Evolutionary conservation across 2,888 invertebrate genomes (phyloP).

Genomic region (Cryptus armator): DNA sequence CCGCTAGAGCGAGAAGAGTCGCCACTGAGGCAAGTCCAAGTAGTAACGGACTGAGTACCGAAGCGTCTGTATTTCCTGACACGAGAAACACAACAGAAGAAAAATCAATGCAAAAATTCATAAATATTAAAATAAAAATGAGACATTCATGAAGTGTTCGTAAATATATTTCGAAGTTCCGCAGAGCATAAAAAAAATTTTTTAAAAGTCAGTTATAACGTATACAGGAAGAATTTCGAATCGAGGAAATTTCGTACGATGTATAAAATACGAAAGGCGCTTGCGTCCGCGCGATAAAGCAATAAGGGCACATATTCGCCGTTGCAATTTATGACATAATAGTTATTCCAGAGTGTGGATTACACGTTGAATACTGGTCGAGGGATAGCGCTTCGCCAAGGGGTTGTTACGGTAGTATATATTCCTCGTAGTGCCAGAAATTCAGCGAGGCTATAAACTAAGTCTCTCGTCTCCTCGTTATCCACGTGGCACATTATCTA

Average conservation of each 20-base stretch:
- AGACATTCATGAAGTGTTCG: too few species aligned
- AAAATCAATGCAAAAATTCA: background rate
- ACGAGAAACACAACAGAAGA: conserved; percentile 34
- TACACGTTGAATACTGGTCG: background rate
- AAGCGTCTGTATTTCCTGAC: conserved; percentile 79
- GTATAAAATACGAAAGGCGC: conserved; percentile 1
- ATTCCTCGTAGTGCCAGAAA: conserved; percentile 45
- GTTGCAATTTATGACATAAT: conserved; percentile 44
- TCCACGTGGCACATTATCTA: conserved; percentile 60
- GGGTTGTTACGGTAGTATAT: conserved; percentile 17
- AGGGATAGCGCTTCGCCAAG: background rate
- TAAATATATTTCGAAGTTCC: too few species aligned
- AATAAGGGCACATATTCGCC: conserved; percentile 38
- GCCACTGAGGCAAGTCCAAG: conserved; percentile 92
- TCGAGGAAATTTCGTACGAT: background rate
- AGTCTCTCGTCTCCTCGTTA: conserved; percentile 64
- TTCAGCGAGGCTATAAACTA: conserved; percentile 49
- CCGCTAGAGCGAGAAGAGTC: conserved; percentile 91
- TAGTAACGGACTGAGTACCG: conserved; percentile 89
- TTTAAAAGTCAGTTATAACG: too few species aligned
- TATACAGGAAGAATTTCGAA: too few species aligned
- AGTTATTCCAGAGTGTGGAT: conserved; percentile 2
- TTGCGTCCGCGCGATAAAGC: conserved; percentile 24
- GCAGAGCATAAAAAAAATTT: too few species aligned
- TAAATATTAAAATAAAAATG: background rate